Evolutionary conservation across 1,140 invertebrate genomes (phyloP), one percentile per base, ranked within the genome.

Genomic region (Temnothorax nylanderi): DNA sequence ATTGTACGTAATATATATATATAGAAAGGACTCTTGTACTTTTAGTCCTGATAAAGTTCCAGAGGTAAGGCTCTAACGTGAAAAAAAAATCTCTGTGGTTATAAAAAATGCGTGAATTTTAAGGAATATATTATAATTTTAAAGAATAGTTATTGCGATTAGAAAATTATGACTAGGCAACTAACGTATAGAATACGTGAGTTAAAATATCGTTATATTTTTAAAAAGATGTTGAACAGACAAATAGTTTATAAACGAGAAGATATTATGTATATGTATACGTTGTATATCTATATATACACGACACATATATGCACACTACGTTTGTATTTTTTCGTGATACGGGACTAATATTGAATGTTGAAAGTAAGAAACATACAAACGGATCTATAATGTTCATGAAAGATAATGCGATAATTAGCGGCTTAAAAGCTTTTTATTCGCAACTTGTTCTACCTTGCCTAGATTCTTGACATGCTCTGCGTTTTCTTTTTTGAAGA

Each of bases 181-280:
- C 16, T 74, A 47, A 82, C 65, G 37, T 74, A 74, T 37, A 60
- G 78, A 74, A 78, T 75, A 86, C 64, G 84, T 76, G 64, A 81
- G 56, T 44, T 72, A 84, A 91, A 75, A 44, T 86, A 81, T 89
- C 76, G 82, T 90, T 82, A 86, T 67, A 41, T 86, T 80, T 86
- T 87, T 76, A 76, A 75, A 85, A 81, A 85, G 56, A 77, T 75
- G 58, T 77, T 41, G 34, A 78, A 18, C 56, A 82, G 56, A 80
- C 13, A 78, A 85, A 80, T 51, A 34, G 21, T 67, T 85, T 76
- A 44, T 77, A 86, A 87, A 87, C 64, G 32, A 77, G 58, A 71
- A 58, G 77, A 72, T 74, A 77, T 37, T 26, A 85, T 51, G 21
- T 69, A 78, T 78, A 88, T 62, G 16, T 54, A 4, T 82, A 37